Evolutionary conservation across 2,113 vertebrate species (phyloP), one percentile per base, ranked within the genome.

Genomic region (Orientallactaga bullata): DNA sequence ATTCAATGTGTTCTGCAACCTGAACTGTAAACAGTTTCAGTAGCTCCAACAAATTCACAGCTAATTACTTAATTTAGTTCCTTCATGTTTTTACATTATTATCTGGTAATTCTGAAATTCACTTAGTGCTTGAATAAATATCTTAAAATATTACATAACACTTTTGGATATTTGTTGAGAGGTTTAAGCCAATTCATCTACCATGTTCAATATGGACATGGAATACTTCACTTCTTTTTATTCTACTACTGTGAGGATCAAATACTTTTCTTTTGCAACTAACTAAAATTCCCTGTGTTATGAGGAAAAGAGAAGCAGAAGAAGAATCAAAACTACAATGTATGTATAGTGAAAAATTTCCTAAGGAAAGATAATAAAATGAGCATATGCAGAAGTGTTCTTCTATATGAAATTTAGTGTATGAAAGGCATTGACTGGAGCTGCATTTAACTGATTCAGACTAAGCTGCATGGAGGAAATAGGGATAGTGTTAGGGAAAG

Each of bases 301-400:
- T 47, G 42, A 47, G 42, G 42, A 47, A 47, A 47, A 47, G 42
- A 47, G 42, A 47, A 47, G 42, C 42, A 47, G 42, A 5, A 47
- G 42, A 47, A 47, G 8, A 47, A 47, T 47, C 42, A 47, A 47
- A 47, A 47, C 42, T 47, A 47, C 42, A 47, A 47, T 47, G 42
- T 47, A 47, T 47, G 8, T 47, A 47, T 47, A 47, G 42, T 47
- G 42, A 47, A n/a, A n/a, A n/a, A n/a, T n/a, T 88, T 71, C 65
- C 39, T 35, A 51, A 2, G 80, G n/a, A 83, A 88, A 90, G 21
- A 55, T 71, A 35, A 90, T 7, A 87, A 93, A 92, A 10, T 55
- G 17, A 72, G 1, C 1, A 60, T 21, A 37, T 71, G 23, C 51
- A 47, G 26, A 84, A 89, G 0, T 21, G 1, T 47, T 32, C 71